Conservation (phyloP, 2,113 vertebrate genomes). For the Chloroceryle aenea region DNA sequence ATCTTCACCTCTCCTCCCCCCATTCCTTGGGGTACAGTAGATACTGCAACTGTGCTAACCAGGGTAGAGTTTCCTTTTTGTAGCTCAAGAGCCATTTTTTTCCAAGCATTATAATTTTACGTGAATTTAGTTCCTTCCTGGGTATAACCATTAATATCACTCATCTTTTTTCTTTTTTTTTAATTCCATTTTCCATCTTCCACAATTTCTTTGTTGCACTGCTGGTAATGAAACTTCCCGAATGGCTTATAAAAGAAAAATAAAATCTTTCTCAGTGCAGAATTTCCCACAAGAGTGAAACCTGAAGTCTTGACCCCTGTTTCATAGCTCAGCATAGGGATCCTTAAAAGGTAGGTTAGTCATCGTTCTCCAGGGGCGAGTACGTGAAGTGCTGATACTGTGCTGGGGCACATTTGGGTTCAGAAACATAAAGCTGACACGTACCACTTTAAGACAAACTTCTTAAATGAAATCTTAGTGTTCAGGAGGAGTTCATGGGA, state of each 20-base stretch:
- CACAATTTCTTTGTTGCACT: background rate
- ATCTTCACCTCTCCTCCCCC: background rate
- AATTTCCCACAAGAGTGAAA: background rate
- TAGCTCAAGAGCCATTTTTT: background rate
- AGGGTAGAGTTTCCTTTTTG: background rate
- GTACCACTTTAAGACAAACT: background rate
- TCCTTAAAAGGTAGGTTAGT: background rate
- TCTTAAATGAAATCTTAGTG: background rate
- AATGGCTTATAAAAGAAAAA: background rate
- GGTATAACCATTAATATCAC: background rate
- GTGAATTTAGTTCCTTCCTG: background rate
- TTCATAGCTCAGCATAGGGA: background rate
- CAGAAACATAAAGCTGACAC: background rate
- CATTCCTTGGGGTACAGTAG: background rate
- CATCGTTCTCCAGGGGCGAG: background rate
- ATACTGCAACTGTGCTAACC: background rate
- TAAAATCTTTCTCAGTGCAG: background rate
- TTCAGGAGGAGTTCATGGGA: constrained; percentile 7
- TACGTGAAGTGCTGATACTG: background rate
- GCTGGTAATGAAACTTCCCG: background rate
- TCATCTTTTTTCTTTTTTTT: background rate
- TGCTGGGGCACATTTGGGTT: background rate
- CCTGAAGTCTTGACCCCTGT: background rate
- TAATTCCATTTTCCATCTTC: background rate
- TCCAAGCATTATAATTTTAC: background rate